phyloP scores from a whole-genome alignment of 1,140 invertebrate species.

The Paraescarpia echinospica region DNA sequence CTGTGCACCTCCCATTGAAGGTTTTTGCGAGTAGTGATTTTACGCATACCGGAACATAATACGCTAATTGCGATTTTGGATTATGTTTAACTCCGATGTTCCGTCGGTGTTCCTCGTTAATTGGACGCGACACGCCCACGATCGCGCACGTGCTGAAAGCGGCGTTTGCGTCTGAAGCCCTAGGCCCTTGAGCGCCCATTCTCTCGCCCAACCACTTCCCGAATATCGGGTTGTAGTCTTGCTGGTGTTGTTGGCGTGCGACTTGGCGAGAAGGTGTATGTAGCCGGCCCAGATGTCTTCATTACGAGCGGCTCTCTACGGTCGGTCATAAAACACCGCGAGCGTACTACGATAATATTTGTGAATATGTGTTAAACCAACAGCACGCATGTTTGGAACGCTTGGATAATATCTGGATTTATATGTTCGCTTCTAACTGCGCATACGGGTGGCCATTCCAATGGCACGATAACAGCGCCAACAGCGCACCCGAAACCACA shows the following conservation, averaged over 20 bases:
- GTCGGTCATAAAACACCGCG: neutral
- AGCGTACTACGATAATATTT: neutral
- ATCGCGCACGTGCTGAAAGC: neutral
- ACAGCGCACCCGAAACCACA: neutral
- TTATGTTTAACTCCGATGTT: neutral
- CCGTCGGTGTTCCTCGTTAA: neutral
- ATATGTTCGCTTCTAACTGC: neutral
- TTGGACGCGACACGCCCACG: neutral
- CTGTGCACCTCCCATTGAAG: too few species aligned
- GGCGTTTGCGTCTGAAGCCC: neutral
- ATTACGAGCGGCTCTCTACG: neutral
- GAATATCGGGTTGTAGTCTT: neutral
- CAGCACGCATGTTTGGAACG: neutral
- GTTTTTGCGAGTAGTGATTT: too few species aligned
- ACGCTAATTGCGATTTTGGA: neutral
- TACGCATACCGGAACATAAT: neutral
- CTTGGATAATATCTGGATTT: neutral
- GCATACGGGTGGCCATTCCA: neutral
- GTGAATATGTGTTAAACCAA: neutral
- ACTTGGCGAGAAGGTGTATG: neutral
- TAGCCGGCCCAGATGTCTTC: neutral
- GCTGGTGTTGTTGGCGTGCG: neutral
- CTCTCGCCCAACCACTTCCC: neutral
- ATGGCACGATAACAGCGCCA: neutral
- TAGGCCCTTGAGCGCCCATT: neutral